A percentile compares a stretch with the other conserved stretches of the same genome.
Evolutionary conservation across 1,140 invertebrate genomes (phyloP).

Genomic region (Armadillidium nasatum): DNA sequence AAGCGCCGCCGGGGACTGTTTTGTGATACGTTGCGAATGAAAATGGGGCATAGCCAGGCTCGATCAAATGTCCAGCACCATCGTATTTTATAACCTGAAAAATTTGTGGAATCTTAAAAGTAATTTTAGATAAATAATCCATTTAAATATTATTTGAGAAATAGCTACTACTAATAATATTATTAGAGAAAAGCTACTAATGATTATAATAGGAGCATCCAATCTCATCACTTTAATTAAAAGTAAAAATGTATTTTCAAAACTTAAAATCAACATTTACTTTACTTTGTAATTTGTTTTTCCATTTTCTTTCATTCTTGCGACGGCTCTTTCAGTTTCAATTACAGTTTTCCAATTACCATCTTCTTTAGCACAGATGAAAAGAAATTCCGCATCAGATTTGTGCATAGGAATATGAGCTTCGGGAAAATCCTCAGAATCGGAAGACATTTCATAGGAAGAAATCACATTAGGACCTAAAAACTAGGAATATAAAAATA

Average conservation of each 20-base stretch:
- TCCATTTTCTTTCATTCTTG: not conserved
- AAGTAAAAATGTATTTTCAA: too few species aligned
- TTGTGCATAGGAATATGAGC: not conserved
- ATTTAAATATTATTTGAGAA: too few species aligned
- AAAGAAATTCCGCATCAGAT: not conserved
- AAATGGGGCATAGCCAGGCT: constrained; percentile 23
- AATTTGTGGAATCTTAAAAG: too few species aligned
- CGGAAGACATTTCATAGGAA: not conserved
- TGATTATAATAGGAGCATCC: too few species aligned
- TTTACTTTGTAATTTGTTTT: not conserved
- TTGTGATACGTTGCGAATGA: constrained; percentile 16
- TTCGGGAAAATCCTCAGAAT: not conserved
- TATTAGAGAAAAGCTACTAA: too few species aligned
- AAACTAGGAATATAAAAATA: not conserved
- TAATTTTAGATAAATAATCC: too few species aligned
- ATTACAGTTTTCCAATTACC: not conserved
- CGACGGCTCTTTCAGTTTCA: not conserved
- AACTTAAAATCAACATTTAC: too few species aligned
- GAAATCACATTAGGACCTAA: not conserved
- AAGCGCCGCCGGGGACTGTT: not conserved
- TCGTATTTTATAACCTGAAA: constrained; percentile 22
- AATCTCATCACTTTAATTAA: too few species aligned
- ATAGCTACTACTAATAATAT: too few species aligned
- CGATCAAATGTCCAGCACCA: constrained; percentile 23
- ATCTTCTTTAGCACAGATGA: not conserved